phyloP scores from a whole-genome alignment of 1,140 invertebrate species.

The Bombus pascuorum region DNA sequence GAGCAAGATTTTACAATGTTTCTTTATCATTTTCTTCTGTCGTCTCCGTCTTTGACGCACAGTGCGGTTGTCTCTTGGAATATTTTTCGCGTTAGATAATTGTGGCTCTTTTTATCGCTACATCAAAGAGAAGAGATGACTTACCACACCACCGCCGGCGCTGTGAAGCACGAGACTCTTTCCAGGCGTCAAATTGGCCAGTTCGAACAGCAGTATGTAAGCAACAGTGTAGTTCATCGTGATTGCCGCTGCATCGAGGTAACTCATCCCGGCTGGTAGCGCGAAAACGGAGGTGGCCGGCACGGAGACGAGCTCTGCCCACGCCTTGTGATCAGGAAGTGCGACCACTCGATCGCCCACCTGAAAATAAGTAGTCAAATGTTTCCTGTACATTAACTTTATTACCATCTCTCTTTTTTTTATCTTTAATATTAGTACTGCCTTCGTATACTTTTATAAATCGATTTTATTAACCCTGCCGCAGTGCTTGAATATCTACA shows the following conservation, averaged over 20 bases:
- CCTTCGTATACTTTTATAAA: background rate
- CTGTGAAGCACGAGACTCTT: conserved; percentile 93
- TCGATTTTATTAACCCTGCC: background rate
- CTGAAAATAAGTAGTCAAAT: conserved; percentile 80
- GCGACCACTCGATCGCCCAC: conserved; percentile 93
- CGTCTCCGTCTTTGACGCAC: background rate
- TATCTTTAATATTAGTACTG: background rate
- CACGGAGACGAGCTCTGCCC: conserved; percentile 92
- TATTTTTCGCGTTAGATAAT: background rate
- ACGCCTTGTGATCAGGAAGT: conserved; percentile 91
- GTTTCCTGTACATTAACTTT: background rate
- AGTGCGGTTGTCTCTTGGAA: background rate
- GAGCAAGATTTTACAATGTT: background rate
- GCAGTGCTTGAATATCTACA: background rate
- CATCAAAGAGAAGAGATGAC: conserved; percentile 76
- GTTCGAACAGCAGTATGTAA: conserved; percentile 92
- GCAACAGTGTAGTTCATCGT: conserved; percentile 94
- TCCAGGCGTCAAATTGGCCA: conserved; percentile 89
- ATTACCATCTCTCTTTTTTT: background rate
- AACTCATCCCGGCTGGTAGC: conserved; percentile 89
- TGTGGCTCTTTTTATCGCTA: too few relatives aligned
- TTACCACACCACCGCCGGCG: conserved; percentile 94
- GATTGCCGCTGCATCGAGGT: conserved; percentile 91
- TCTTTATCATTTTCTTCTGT: background rate
- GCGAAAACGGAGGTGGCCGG: conserved; percentile 90